A percentile compares a stretch with the other conserved stretches of the same genome.
Evolutionary conservation across 64 coral and sea anemone species (phyloP).

Genomic region (Trachythela sp.): DNA sequence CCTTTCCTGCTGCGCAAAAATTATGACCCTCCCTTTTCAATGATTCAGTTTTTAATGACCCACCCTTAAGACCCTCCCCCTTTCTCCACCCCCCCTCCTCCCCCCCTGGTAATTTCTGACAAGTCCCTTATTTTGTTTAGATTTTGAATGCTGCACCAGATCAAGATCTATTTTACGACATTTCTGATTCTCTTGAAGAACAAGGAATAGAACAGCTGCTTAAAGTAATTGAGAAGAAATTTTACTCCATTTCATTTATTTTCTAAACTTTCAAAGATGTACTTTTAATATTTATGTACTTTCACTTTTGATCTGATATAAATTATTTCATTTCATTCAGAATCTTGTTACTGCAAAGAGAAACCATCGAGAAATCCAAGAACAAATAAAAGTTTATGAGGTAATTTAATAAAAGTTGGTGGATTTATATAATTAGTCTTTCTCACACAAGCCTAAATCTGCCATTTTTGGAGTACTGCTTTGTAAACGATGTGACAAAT

Average conservation of each 20-base stretch:
- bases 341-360: constrained; percentile 61
- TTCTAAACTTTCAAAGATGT: neutral
- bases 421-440: neutral
- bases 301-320: neutral
- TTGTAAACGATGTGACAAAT: too few relatives aligned
- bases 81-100: too few relatives aligned
- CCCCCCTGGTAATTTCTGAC: too few relatives aligned
- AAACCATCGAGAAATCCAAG: constrained; percentile 78
- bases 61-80: too few relatives aligned
- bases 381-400: constrained; percentile 94
- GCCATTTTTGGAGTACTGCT: too few relatives aligned
- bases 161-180: constrained; percentile 94
- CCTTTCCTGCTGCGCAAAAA: too few relatives aligned
- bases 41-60: neutral
- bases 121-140: constrained; percentile 35
- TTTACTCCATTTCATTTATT: neutral
- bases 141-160: constrained; percentile 81
- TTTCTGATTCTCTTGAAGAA: constrained; percentile 83
- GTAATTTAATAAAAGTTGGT: constrained; percentile 26
- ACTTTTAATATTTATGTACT: neutral
- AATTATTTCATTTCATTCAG: constrained; percentile 23
- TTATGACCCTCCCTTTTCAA: too few relatives aligned
- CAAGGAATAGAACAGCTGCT: constrained; percentile 79
- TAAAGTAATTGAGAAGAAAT: constrained; percentile 44
- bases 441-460: too few relatives aligned